These are phyloP conservation scores for Megaceryle torquata DNA, from an alignment of 2,113 vertebrate species.

Conservation along the genomic window DNA sequence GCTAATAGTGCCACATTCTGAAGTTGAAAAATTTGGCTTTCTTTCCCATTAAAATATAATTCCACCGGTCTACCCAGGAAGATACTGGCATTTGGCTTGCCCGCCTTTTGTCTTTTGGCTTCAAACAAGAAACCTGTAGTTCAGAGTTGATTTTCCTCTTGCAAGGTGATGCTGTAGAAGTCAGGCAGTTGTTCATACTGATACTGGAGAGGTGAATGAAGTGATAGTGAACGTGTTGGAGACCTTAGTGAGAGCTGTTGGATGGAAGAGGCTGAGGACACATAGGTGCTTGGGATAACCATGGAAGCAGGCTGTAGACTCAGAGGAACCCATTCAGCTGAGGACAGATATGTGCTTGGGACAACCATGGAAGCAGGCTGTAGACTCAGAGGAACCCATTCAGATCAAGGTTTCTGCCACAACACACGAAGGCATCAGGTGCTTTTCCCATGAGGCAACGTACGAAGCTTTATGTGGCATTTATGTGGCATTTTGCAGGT, in stretches of 20 bases:
- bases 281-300: neutral
- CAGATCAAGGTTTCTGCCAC: neutral
- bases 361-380: neutral
- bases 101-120: neutral
- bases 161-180: neutral
- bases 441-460: neutral
- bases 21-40: neutral
- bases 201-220: neutral
- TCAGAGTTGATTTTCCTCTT: neutral
- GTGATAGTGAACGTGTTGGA: neutral
- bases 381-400: neutral
- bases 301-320: neutral
- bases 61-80: neutral
- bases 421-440: neutral
- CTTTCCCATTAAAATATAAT: neutral
- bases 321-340: neutral
- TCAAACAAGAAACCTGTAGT: neutral
- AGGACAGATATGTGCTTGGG: no score
- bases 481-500: neutral
- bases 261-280: neutral
- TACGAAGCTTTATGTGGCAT: neutral
- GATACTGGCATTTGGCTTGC: neutral
- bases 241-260: neutral
- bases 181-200: accelerated
- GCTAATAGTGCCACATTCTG: neutral